Evolutionary conservation across 1,140 invertebrate genomes (phyloP).

Genomic region (Drosophila neocordata): DNA sequence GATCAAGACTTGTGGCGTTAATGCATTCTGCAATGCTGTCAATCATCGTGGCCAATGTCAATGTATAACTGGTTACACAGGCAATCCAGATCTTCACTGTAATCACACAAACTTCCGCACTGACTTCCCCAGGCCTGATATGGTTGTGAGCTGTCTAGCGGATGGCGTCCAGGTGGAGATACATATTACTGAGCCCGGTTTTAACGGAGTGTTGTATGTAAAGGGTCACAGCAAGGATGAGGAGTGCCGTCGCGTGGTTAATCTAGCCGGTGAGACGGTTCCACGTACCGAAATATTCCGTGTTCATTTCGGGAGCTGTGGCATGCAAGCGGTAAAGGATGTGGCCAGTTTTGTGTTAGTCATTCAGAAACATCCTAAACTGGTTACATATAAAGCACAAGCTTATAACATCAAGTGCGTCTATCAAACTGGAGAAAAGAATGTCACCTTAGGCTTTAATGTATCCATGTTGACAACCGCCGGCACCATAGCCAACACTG

Average conservation of each 20-base stretch:
- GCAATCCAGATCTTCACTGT: conserved; percentile 92
- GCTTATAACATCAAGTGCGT: conserved; percentile 97
- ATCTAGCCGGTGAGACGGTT: conserved; percentile 87
- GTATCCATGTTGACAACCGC: conserved; percentile 97
- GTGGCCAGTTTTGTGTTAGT: conserved; percentile 96
- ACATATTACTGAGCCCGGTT: conserved; percentile 90
- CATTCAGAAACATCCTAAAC: conserved; percentile 97
- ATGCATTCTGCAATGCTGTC: conserved; percentile 91
- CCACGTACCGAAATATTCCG: conserved; percentile 92
- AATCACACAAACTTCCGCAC: conserved; percentile 86
- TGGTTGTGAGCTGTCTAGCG: conserved; percentile 94
- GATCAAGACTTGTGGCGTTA: conserved; percentile 87
- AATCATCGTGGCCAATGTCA: conserved; percentile 91
- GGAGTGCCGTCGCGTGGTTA: conserved; percentile 91
- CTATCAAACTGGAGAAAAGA: conserved; percentile 96
- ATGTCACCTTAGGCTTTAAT: conserved; percentile 96
- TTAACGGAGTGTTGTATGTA: conserved; percentile 96
- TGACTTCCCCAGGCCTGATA: conserved; percentile 92
- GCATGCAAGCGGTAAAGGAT: conserved; percentile 95
- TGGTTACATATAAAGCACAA: conserved; percentile 96
- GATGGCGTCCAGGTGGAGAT: conserved; percentile 96
- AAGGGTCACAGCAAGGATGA: conserved; percentile 97
- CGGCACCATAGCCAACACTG: conserved; percentile 97
- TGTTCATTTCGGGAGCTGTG: conserved; percentile 95
- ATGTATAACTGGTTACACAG: conserved; percentile 91